A percentile compares a stretch with the other conserved stretches of the same genome.
Conservation (phyloP, 2,888 invertebrate species). For the Fragum fragum region DNA sequence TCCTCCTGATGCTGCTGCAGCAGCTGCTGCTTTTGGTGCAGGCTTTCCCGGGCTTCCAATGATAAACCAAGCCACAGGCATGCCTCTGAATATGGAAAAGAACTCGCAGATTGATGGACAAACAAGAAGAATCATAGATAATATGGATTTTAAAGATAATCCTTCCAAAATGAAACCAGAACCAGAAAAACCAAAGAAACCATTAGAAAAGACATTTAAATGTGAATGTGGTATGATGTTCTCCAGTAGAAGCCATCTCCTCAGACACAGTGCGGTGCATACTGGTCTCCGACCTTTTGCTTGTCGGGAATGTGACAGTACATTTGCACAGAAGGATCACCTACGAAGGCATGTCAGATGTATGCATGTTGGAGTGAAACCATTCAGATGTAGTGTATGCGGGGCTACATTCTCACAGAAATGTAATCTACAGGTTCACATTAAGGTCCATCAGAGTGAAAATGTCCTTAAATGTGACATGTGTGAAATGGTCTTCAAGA, state of each 20-base stretch:
- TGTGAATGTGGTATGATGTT: conserved; percentile 25
- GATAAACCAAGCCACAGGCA: not conserved
- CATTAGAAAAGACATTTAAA: conserved; percentile 18
- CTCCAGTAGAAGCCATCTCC: conserved; percentile 18
- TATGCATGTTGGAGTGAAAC: conserved; percentile 22
- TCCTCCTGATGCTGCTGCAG: conserved; percentile 5
- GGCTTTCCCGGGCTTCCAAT: not conserved
- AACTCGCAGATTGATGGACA: not conserved
- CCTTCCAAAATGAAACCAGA: not conserved
- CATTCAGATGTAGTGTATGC: conserved; percentile 10
- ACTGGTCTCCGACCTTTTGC: conserved; percentile 22
- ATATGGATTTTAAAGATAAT: conserved; percentile 12
- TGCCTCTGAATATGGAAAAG: conserved; percentile 6
- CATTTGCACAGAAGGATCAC: conserved; percentile 25
- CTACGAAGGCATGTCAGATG: conserved; percentile 4
- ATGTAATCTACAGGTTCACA: conserved; percentile 14
- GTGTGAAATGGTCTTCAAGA: conserved; percentile 16
- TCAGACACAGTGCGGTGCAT: conserved; percentile 13
- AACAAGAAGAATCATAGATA: not conserved
- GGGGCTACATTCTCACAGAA: conserved; percentile 22
- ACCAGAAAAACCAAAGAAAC: conserved; percentile 11
- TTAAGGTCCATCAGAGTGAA: conserved; percentile 4
- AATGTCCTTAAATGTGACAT: conserved; percentile 4
- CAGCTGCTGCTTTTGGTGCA: conserved; percentile 9
- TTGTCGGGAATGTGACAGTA: conserved; percentile 21